Percentiles rank a stretch among this genome's conserved stretches.
phyloP scores from a whole-genome alignment of 2,113 vertebrate species.

The Dasyprocta punctata region DNA sequence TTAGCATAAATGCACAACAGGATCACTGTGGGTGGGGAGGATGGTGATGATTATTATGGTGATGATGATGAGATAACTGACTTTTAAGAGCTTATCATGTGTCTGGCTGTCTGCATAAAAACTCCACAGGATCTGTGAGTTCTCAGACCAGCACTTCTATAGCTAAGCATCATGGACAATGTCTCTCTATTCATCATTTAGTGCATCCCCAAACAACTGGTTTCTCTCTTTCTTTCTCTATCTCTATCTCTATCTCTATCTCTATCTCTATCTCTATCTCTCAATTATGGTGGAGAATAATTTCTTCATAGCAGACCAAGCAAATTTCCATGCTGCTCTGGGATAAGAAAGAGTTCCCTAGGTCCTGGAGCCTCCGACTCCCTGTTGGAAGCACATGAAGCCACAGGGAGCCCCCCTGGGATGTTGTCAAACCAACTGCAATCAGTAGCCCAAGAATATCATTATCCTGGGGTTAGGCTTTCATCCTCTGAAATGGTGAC shows the following conservation, averaged over 20 bases:
- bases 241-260: not conserved
- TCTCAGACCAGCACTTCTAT: not conserved
- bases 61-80: not conserved
- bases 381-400: not conserved
- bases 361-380: not conserved
- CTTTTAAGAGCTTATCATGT: not conserved
- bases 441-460: not conserved
- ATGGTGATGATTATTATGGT: not conserved
- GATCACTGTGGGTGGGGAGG: too few species aligned
- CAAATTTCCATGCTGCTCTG: not conserved
- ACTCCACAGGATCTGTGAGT: not conserved
- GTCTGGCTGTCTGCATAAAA: not conserved
- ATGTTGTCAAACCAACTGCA: not conserved
- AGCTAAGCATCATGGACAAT: not conserved
- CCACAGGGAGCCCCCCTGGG: not conserved
- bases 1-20: not conserved
- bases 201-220: not conserved
- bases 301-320: not conserved
- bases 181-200: not conserved
- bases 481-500: not conserved
- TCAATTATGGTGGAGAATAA: not conserved
- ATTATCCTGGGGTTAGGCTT: not conserved
- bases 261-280: not conserved
- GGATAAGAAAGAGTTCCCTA: not conserved
- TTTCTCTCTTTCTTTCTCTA: not conserved